A percentile compares a stretch with the other conserved stretches of the same genome.
Conservation (phyloP, 2,113 vertebrate genomes). For the Chitala chitala region DNA sequence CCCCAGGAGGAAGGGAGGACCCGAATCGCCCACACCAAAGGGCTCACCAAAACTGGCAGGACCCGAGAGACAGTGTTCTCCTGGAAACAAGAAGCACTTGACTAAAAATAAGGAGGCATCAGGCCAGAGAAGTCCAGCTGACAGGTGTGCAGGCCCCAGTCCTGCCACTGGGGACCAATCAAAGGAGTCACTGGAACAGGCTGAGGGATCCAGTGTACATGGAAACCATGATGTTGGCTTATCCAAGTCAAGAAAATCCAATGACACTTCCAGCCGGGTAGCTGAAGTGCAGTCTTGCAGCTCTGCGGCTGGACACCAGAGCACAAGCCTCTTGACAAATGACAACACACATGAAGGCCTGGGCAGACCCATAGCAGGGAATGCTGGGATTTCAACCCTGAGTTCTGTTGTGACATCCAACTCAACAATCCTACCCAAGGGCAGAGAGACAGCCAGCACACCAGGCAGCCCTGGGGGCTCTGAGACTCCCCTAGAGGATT, state of each 20-base stretch:
- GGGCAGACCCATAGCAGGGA: conserved; percentile 24
- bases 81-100: conserved; percentile 43
- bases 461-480: conserved; percentile 66
- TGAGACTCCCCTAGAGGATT: conserved; percentile 66
- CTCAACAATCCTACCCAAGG: conserved; percentile 53
- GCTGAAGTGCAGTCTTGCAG: conserved; percentile 8
- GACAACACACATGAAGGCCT: neutral
- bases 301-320: conserved; percentile 18
- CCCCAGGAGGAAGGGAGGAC: conserved; percentile 48
- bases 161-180: neutral
- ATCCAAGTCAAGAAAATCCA: neutral
- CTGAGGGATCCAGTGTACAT: neutral
- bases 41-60: conserved; percentile 42
- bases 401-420: conserved; percentile 8
- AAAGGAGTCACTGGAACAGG: neutral
- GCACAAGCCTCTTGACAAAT: conserved; percentile 16
- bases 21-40: conserved; percentile 42
- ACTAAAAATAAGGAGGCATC: conserved; percentile 40
- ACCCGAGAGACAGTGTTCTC: conserved; percentile 37
- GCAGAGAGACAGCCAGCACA: conserved; percentile 57
- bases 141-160: conserved; percentile 1
- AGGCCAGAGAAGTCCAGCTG: conserved; percentile 17
- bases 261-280: neutral
- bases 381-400: conserved; percentile 18
- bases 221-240: neutral